A percentile compares a stretch with the other conserved stretches of the same genome.
These are phyloP conservation scores for Gymnopithys bicolor DNA, from an alignment of 2,797 vertebrate species.

Conservation along the genomic window DNA sequence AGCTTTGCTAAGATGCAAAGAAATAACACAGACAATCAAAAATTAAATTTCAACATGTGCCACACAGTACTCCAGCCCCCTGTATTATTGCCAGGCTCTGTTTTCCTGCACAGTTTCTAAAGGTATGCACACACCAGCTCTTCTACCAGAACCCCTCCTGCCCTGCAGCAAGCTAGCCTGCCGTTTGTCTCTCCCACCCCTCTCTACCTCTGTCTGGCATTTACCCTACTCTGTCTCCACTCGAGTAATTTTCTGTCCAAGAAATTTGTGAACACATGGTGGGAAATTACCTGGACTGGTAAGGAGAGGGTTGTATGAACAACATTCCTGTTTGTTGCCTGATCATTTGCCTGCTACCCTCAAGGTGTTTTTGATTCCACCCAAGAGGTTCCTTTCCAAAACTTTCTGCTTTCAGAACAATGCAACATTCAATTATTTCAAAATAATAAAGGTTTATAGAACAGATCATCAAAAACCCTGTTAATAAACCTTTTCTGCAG, in stretches of 20 bases:
- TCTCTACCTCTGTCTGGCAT: not conserved
- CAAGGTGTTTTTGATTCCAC: not conserved
- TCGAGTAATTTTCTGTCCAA: not conserved
- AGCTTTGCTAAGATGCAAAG: not conserved
- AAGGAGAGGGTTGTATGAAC: not conserved
- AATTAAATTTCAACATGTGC: not conserved
- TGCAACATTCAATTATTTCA: not conserved
- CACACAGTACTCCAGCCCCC: no score
- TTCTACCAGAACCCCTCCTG: not conserved
- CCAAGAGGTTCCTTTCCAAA: not conserved
- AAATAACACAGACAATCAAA: not conserved
- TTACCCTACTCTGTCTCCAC: not conserved
- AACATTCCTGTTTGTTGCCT: not conserved
- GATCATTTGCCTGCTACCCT: not conserved
- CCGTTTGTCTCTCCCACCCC: fast-evolving
- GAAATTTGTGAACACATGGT: not conserved
- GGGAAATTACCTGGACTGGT: not conserved
- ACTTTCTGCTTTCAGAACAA: not conserved
- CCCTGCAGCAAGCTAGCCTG: not conserved
- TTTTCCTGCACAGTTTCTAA: not conserved
- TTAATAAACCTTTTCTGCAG: not conserved
- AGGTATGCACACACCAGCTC: fast-evolving
- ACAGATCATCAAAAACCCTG: not conserved
- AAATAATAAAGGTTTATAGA: not conserved
- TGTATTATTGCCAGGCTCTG: not conserved